Evolutionary conservation across 1,140 invertebrate species (phyloP).

Genomic region (Drosophila novamexicana): DNA sequence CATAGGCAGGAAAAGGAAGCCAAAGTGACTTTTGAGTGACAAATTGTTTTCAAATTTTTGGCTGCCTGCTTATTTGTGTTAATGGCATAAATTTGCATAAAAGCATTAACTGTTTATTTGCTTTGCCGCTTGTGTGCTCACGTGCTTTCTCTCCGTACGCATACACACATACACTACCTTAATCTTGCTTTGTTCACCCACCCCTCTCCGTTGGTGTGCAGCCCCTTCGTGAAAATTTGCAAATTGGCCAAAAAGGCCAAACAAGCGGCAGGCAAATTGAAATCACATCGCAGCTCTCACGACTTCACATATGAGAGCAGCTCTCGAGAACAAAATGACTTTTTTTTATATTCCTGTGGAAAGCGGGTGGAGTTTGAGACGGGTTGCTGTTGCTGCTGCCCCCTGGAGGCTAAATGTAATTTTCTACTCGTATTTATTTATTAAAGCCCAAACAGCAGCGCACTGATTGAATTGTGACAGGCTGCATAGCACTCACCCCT

Average conservation of each 20-base stretch:
- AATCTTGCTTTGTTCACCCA: slow-evolving; percentile 23
- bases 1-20: slow-evolving; percentile 31
- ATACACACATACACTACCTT: slow-evolving; percentile 15
- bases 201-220: slow-evolving; percentile 10
- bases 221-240: slow-evolving; percentile 71
- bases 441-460: slow-evolving; percentile 68
- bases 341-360: slow-evolving; percentile 14
- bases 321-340: slow-evolving; percentile 48
- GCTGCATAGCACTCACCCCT: slow-evolving; percentile 28
- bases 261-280: slow-evolving; percentile 62
- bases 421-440: slow-evolving; percentile 77
- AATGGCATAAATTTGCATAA: slow-evolving; percentile 83
- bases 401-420: slow-evolving; percentile 75
- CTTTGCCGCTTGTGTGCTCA: slow-evolving; percentile 64
- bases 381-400: slow-evolving; percentile 45
- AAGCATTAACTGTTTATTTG: slow-evolving; percentile 83
- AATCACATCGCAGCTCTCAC: slow-evolving; percentile 62
- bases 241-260: slow-evolving; percentile 74
- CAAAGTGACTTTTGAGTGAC: slow-evolving; percentile 81
- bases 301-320: slow-evolving; percentile 30
- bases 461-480: slow-evolving; percentile 80
- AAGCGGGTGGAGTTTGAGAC: slow-evolving; percentile 15
- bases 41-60: slow-evolving; percentile 82
- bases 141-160: neutral
- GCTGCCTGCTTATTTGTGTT: slow-evolving; percentile 77